Evolutionary conservation across 2,888 invertebrate genomes (phyloP), one percentile per base, ranked within the genome.

Genomic region (Cheilosia vulpina): DNA sequence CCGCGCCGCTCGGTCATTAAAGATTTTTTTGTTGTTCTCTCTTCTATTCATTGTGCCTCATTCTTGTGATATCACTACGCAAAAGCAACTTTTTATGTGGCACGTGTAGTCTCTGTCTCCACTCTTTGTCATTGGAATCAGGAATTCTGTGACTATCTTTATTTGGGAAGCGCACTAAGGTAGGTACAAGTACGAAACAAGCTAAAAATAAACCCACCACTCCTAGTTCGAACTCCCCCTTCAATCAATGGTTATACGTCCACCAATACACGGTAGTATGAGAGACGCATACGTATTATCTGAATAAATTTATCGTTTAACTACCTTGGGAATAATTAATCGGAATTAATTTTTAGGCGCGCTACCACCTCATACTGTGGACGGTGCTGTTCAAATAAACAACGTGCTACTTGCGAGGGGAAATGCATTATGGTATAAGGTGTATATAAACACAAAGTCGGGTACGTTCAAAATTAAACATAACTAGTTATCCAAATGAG

Each of bases 261-360:
- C 34, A 57, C 45, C 19, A 31, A n/a, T 27, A n/a, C n/a, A 63
- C 21, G 19, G 62, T 19, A 52, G 2, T 31, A 19, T 11, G 57
- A 7, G 52, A 38, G 38, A 34, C 31, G 55, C 55, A 19, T 27
- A 34, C 63, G 27, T 63, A 57, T 31, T 57, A 43, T 76, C 43
- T 53, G 82, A 34, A 77, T 77, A 50, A 68, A 73, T 62, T 71
- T 73, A 69, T 60, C 53, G 47, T 84, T 69, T 50, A 75, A 65
- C 65, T 69, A 75, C 84, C 84, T 84, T 84, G 80, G 71, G 79
- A 84, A 84, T 84, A 80, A 71, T 84, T 80, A 84, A 84, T 84
- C 38, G 69, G 38, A 84, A 75, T 65, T 69, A 57, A 75, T 80
- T 69, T 71, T 69, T 62, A 65, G 41, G 38, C 52, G 62, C 47